Base-by-base conservation (phyloP, 1,140 invertebrate species). In the Monochamus saltuarius region DNA sequence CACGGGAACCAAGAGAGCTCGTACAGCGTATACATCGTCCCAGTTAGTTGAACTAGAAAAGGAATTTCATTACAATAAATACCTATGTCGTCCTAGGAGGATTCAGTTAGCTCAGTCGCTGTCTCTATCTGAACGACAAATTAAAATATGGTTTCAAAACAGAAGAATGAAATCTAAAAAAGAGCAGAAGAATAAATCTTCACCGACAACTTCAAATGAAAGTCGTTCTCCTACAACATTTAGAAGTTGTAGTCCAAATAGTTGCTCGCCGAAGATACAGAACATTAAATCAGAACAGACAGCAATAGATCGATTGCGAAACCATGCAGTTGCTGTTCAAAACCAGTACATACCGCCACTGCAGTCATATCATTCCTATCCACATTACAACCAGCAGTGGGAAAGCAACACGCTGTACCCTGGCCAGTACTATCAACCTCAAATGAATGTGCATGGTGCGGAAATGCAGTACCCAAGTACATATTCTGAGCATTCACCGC, bases 141-240 rank as follows among this genome's bases (percentile, higher is more conserved):
- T 98, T 70, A 98, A 98, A 85, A 98, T 98, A 72, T 98, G 95
- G 95, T 97, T 96, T 75, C 94, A 97, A 76, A 96, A 97, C 76
- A 83, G 94, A 37, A 66, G 85, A 35, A 87, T 85, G 84, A 87
- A 86, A 65, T 81, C 81, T 72, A 87, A 86, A 73, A 86, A 86
- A 45, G 75, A 78, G 56, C 68, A 67, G 8, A 69, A 67, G 35
- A 43, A 57, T 2, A 70, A 68, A 53, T 38, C 34, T 8, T 37
- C n/a, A 29, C 29, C 39, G 7, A 36, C 11, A 4, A 9, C 11
- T 14, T 40, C 39, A 40, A 40, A 40, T 9, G 39, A 40, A 40
- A 40, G 11, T 7, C 22, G 19, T 13, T 38, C 51, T 7, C 19
- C 6, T 34, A 17, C 39, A 7, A 16, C n/a, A 46, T 17, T 46